phyloP scores from a whole-genome alignment of 2,797 vertebrate genomes.

The Micromesistius poutassou region DNA sequence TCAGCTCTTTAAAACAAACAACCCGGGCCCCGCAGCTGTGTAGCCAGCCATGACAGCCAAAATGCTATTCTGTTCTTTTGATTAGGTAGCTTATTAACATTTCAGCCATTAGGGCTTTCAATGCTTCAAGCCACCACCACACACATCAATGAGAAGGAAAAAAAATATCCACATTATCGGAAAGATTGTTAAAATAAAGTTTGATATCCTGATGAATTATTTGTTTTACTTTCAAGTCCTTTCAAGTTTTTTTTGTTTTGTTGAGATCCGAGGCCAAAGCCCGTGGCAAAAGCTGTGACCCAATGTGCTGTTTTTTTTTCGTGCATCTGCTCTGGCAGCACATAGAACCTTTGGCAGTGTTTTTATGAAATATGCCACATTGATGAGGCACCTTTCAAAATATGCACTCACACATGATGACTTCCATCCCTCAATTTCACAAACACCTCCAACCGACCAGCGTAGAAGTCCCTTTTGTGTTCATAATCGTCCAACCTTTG shows the following conservation, averaged over 20 bases:
- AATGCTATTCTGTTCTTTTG: slow-evolving; percentile 59
- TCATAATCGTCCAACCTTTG: background rate
- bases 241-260: background rate
- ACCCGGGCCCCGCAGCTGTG: slow-evolving; percentile 60
- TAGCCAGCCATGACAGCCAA: slow-evolving; percentile 65
- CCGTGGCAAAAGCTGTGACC: background rate
- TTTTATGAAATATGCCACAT: background rate
- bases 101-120: slow-evolving; percentile 61
- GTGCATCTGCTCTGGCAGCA: background rate
- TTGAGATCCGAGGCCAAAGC: background rate
- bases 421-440: background rate
- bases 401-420: background rate
- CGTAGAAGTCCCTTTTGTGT: background rate
- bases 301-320: background rate
- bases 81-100: slow-evolving; percentile 70
- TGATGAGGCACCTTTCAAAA: background rate
- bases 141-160: slow-evolving; percentile 33
- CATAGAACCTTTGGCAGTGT: background rate
- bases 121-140: slow-evolving; percentile 34
- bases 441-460: background rate
- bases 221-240: background rate
- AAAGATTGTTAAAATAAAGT: slow-evolving; percentile 52
- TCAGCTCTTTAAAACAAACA: slow-evolving; percentile 71
- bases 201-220: slow-evolving; percentile 49
- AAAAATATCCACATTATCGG: slow-evolving; percentile 51